Evolutionary conservation across 2,797 vertebrate species (phyloP).

Genomic region (Lemur catta): DNA sequence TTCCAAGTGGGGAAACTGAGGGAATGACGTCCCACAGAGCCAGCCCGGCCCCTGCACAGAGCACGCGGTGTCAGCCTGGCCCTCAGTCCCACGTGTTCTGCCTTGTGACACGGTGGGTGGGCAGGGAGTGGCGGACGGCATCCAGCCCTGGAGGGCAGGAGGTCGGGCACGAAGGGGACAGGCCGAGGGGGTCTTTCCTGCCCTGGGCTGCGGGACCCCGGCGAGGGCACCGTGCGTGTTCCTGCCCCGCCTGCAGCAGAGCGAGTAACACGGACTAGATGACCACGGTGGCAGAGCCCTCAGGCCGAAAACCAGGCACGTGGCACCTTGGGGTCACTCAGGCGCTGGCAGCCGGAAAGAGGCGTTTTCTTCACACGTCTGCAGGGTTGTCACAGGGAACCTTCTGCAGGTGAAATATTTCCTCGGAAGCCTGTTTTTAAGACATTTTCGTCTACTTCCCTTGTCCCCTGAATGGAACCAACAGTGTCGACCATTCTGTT

Average conservation of each 20-base stretch:
- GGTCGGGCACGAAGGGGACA: accelerated
- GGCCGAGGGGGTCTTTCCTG: accelerated
- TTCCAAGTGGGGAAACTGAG: background rate
- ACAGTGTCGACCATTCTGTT: accelerated
- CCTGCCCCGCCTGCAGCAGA: background rate
- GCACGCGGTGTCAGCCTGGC: accelerated
- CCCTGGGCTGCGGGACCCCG: too few species aligned
- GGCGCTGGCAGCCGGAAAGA: background rate
- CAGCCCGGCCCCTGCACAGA: background rate
- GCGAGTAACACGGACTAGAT: background rate
- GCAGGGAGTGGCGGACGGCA: accelerated
- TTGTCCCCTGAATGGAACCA: background rate
- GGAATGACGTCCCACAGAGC: background rate
- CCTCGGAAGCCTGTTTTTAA: background rate
- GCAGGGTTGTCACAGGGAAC: too few species aligned
- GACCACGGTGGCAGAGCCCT: accelerated
- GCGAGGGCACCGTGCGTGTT: accelerated
- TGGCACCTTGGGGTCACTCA: background rate
- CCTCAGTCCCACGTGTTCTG: accelerated
- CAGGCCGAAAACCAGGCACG: accelerated
- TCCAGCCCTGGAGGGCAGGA: accelerated
- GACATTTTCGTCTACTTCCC: background rate
- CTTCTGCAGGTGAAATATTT: accelerated
- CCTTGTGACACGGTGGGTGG: background rate
- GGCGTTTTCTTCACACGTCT: accelerated